These are phyloP conservation scores for Tetramorium parvispinum DNA, from an alignment of 1,140 invertebrate genomes.

Conservation along the genomic window DNA sequence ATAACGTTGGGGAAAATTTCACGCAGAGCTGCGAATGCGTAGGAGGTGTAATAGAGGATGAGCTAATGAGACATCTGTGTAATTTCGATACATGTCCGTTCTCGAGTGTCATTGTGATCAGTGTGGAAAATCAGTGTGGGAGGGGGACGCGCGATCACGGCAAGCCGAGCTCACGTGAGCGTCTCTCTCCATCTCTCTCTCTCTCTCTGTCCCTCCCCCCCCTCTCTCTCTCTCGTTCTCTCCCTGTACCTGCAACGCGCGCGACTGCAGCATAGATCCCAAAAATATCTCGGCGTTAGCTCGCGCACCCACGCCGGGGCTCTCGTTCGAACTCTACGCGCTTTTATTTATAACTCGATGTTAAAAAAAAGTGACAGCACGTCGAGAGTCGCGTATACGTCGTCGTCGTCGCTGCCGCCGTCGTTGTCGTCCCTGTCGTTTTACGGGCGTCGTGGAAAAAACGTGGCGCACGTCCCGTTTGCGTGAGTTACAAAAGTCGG, in stretches of 20 bases:
- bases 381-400: constrained; percentile 26
- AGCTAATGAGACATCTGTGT: constrained; percentile 29
- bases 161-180: neutral
- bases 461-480: constrained; percentile 2
- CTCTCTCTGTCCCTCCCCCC: too few species aligned
- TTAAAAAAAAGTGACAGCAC: constrained; percentile 44
- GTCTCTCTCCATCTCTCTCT: neutral
- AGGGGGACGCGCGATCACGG: neutral
- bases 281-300: constrained; percentile 56
- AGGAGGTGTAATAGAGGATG: neutral
- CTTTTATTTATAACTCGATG: constrained; percentile 58
- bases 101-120: constrained; percentile 12
- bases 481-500: constrained; percentile 53
- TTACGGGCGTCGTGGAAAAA: constrained; percentile 8
- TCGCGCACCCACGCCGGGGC: constrained; percentile 46
- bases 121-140: neutral
- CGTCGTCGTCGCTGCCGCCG: constrained; percentile 7
- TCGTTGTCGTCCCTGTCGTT: neutral
- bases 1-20: neutral
- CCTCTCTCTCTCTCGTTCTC: neutral
- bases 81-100: constrained; percentile 11
- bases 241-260: constrained; percentile 26
- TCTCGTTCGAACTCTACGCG: constrained; percentile 44
- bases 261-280: constrained; percentile 39
- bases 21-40: neutral